Evolutionary conservation across 1,140 invertebrate species (phyloP), one percentile per base, ranked within the genome.

Genomic region (Drosophila ercepeae): DNA sequence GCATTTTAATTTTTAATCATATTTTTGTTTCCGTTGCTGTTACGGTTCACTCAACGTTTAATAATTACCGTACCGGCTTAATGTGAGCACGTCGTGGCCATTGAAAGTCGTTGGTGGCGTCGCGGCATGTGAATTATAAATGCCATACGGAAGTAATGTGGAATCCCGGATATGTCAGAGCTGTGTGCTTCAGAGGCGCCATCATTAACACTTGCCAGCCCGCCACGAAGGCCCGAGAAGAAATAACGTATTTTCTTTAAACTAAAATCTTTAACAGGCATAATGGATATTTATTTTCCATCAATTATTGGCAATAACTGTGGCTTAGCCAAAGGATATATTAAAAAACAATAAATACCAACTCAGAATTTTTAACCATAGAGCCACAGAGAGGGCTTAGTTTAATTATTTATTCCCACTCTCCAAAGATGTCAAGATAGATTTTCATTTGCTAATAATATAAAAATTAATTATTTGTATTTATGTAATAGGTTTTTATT

Each of bases 201-300:
- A 73, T 78, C 68, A 78, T 78, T 78, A 68, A 73, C 74, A 78
- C 74, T 77, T 72, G 75, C 55, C 48, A 54, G 34, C 48, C 69
- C n/a, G 25, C 23, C 36, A 46, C n/a, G 3, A 13, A 29, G 14
- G 11, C 25, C 21, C 8, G 4, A 0, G 29, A 32, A 32, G 29
- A 3, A 11, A 3, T n/a, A 3, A 11, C 9, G 3, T 0, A 0
- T 32, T 3, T 4, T n/a, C n/a, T n/a, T n/a, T n/a, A n/a, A n/a
- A n/a, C n/a, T n/a, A n/a, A n/a, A n/a, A n/a, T n/a, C n/a, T 32
- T 32, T n/a, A n/a, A 32, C 9, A 11, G 2, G 9, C 1, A 7
- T 1, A 27, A 9, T n/a, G n/a, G 27, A 27, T 8, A 2, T 9
- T 27, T 27, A 8, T 9, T 32, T n/a, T 3, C 2, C 9, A 2